A percentile compares a stretch with the other conserved stretches of the same genome.
phyloP scores from a whole-genome alignment of 1,140 invertebrate species.

The Bombus impatiens region DNA sequence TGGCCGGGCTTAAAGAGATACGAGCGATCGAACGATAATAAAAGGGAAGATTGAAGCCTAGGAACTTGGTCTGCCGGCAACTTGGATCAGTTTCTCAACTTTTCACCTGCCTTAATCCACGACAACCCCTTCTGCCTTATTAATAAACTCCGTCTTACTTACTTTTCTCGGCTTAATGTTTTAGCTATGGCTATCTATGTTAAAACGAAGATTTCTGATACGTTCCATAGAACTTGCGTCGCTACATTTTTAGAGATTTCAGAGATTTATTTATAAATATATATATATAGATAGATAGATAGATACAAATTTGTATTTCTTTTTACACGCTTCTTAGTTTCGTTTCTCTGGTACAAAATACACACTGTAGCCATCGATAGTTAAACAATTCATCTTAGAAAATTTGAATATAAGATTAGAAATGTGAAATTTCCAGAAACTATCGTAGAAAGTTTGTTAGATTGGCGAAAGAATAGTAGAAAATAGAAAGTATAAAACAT shows the following conservation, averaged over 20 bases:
- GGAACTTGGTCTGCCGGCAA: slow-evolving; percentile 42
- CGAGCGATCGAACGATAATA: slow-evolving; percentile 62
- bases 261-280: too few species aligned
- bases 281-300: too few species aligned
- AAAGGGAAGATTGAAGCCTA: slow-evolving; percentile 58
- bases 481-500: too few species aligned
- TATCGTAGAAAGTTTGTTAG: too few species aligned
- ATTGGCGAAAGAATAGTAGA: neutral
- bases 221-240: too few species aligned
- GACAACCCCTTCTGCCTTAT: neutral
- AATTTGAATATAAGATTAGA: neutral
- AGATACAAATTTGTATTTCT: neutral
- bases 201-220: neutral
- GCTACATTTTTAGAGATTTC: too few species aligned
- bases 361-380: neutral
- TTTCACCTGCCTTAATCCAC: slow-evolving; percentile 16
- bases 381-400: neutral
- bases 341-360: neutral
- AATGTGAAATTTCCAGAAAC: neutral
- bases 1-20: slow-evolving; percentile 45
- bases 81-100: slow-evolving; percentile 52
- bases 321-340: neutral
- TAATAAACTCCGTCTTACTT: slow-evolving; percentile 6
- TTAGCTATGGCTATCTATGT: too few species aligned
- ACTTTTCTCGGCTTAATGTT: neutral